Conservation (phyloP, 1,140 invertebrate genomes). For the Bombus affinis region DNA sequence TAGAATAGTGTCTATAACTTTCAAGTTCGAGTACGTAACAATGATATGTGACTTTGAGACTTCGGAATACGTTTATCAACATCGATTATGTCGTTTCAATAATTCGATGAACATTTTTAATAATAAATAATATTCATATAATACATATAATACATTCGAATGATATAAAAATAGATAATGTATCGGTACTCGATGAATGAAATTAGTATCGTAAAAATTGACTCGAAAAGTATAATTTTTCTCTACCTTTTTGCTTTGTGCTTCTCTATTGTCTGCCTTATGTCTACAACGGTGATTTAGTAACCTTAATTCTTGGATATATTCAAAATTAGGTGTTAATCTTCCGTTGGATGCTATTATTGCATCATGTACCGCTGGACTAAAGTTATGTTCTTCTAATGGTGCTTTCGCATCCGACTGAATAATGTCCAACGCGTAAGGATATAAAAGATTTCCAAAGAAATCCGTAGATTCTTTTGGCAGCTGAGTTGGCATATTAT, state of each 20-base stretch:
- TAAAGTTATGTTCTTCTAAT: slow-evolving; percentile 91
- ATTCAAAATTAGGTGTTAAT: slow-evolving; percentile 96
- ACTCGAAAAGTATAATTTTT: not conserved
- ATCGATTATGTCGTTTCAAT: too few species aligned
- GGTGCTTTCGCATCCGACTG: slow-evolving; percentile 94
- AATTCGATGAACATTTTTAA: too few species aligned
- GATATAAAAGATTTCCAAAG: slow-evolving; percentile 96
- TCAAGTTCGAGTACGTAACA: too few species aligned
- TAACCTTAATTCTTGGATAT: slow-evolving; percentile 94
- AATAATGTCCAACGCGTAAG: slow-evolving; percentile 95
- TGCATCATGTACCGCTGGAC: slow-evolving; percentile 91
- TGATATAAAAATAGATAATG: too few species aligned
- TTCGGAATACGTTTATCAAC: too few species aligned
- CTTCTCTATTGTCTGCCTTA: slow-evolving; percentile 75
- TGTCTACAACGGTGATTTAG: slow-evolving; percentile 77
- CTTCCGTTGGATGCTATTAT: slow-evolving; percentile 98
- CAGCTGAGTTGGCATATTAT: slow-evolving; percentile 99
- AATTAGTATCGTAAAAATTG: too few species aligned
- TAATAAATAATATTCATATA: too few species aligned
- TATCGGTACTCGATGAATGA: too few species aligned
- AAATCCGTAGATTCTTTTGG: slow-evolving; percentile 98
- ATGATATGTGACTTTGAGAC: too few species aligned
- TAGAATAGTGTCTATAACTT: too few species aligned
- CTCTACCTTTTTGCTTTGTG: slow-evolving; percentile 63
- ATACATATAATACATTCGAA: too few species aligned